Evolutionary conservation across 2,888 invertebrate genomes (phyloP).

Genomic region (Conchocele bisecta): DNA sequence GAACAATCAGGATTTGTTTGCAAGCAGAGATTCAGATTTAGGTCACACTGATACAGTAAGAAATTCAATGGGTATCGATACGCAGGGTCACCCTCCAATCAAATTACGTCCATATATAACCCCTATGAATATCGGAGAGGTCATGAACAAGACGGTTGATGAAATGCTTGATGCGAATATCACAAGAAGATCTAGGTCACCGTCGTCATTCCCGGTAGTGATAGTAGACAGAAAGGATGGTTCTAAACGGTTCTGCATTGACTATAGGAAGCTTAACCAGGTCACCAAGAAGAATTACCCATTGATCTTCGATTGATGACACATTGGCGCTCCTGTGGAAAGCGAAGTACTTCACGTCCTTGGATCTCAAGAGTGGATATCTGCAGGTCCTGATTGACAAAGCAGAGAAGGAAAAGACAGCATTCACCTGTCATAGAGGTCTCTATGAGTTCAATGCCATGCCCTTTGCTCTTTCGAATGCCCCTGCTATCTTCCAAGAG

Average conservation of each 20-base stretch:
- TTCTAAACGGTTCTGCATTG: constrained; percentile 11
- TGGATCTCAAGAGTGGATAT: constrained; percentile 26
- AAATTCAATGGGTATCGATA: neutral
- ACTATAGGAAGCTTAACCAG: constrained; percentile 6
- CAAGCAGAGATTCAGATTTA: no score
- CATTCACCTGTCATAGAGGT: constrained; percentile 34
- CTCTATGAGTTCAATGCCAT: constrained; percentile 28
- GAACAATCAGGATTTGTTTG: no score
- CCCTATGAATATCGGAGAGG: neutral
- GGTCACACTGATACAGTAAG: neutral
- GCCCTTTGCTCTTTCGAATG: constrained; percentile 32
- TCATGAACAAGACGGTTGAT: constrained; percentile 7
- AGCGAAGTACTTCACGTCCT: constrained; percentile 17
- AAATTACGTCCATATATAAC: constrained; percentile 14
- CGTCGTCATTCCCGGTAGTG: constrained; percentile 12
- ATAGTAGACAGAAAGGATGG: constrained; percentile 10
- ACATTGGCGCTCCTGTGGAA: constrained; percentile 14
- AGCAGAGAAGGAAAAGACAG: constrained; percentile 28
- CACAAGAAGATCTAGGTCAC: constrained; percentile 3
- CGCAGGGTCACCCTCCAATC: neutral
- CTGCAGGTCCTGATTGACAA: constrained; percentile 25
- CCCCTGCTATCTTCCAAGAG: constrained; percentile 14
- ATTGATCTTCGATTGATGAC: constrained; percentile 23
- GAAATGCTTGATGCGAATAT: constrained; percentile 16
- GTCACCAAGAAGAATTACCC: constrained; percentile 13